Evolutionary conservation across 2,888 invertebrate species (phyloP).

Genomic region (Drosophila robusta): DNA sequence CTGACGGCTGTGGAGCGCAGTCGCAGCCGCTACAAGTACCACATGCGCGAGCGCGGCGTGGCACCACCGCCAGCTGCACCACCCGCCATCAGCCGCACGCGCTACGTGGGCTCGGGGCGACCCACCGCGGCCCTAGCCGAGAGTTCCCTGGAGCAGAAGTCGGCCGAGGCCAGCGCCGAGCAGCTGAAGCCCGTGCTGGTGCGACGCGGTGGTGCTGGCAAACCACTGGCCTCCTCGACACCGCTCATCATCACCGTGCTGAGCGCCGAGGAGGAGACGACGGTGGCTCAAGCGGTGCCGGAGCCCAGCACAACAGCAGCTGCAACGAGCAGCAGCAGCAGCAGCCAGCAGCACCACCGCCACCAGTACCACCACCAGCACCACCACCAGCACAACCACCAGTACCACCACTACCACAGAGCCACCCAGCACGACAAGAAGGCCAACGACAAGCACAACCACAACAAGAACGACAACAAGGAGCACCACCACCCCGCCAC

Average conservation of each 20-base stretch:
- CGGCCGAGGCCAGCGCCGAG: not conserved
- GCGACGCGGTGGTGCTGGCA: slow-evolving; percentile 35
- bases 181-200: slow-evolving; percentile 46
- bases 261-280: slow-evolving; percentile 78
- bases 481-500: slow-evolving; percentile 9
- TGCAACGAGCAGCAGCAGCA: not conserved
- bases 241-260: slow-evolving; percentile 82
- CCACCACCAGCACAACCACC: not conserved
- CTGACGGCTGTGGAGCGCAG: slow-evolving; percentile 76
- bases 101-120: slow-evolving; percentile 71
- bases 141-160: slow-evolving; percentile 28
- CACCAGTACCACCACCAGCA: not conserved
- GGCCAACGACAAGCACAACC: slow-evolving; percentile 15
- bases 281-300: slow-evolving; percentile 33
- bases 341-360: slow-evolving; percentile 4
- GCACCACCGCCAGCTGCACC: slow-evolving; percentile 39
- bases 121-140: slow-evolving; percentile 58
- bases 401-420: slow-evolving; percentile 8
- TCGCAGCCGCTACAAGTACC: slow-evolving; percentile 78
- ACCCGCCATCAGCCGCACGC: slow-evolving; percentile 49
- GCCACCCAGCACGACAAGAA: slow-evolving; percentile 12
- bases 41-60: slow-evolving; percentile 70
- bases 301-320: slow-evolving; percentile 12
- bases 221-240: slow-evolving; percentile 65
- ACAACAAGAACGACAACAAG: slow-evolving; percentile 7